phyloP scores from a whole-genome alignment of 1,140 invertebrate genomes.

The Lordiphosa collinella region DNA sequence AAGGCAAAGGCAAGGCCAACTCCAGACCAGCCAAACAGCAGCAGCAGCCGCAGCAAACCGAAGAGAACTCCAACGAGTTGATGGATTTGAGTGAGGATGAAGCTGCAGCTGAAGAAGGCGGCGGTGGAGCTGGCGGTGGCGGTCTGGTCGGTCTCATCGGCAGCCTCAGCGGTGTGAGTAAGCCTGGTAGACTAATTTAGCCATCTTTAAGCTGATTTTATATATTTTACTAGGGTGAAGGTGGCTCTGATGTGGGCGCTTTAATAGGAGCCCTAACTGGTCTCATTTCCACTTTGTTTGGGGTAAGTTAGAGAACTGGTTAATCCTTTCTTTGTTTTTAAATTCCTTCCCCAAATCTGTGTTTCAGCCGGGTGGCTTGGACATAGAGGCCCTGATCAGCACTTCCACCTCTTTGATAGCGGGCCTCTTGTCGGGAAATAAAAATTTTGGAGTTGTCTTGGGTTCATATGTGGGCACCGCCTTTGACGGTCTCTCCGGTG shows the following conservation, averaged over 20 bases:
- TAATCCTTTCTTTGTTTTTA: no score
- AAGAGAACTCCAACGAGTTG: conserved; percentile 26
- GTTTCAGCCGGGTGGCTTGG: conserved; percentile 77
- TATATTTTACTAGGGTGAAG: conserved; percentile 55
- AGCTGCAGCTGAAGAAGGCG: conserved; percentile 39
- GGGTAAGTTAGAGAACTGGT: conserved; percentile 72
- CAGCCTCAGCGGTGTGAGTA: conserved; percentile 80
- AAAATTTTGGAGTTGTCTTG: conserved; percentile 80
- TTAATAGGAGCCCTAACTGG: conserved; percentile 79
- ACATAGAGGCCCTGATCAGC: conserved; percentile 74
- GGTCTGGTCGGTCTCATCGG: conserved; percentile 80
- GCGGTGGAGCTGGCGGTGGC: conserved; percentile 43
- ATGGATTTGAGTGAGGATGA: conserved; percentile 41
- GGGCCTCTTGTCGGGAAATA: conserved; percentile 77
- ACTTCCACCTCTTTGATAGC: conserved; percentile 71
- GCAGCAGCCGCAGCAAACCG: conserved; percentile 1
- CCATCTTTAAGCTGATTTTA: neutral
- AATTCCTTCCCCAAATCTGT: no score
- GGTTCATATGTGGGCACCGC: conserved; percentile 80
- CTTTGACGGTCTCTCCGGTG: conserved; percentile 81
- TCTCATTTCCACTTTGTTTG: conserved; percentile 80
- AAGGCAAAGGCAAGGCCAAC: neutral
- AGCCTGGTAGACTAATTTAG: neutral
- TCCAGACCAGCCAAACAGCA: conserved; percentile 24
- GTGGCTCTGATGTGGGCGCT: conserved; percentile 78